A percentile compares a stretch with the other conserved stretches of the same genome.
Evolutionary conservation across 2,888 invertebrate genomes (phyloP).

Genomic region (Eupsilia transversa): DNA sequence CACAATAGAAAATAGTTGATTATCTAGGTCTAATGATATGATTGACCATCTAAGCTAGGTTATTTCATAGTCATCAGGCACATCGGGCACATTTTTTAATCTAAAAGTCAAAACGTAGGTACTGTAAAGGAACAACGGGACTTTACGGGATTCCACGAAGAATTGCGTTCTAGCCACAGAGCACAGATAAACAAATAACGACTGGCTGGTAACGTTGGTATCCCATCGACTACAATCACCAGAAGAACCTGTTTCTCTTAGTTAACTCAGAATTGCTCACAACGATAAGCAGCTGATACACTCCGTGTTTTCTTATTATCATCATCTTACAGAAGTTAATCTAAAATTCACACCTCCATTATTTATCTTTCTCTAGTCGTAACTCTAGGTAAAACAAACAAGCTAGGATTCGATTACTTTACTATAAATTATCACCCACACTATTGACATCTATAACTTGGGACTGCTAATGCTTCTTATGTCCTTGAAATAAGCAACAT

Average conservation of each 20-base stretch:
- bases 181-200: conserved; percentile 51
- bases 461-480: conserved; percentile 27
- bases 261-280: conserved; percentile 54
- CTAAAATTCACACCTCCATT: conserved; percentile 53
- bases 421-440: conserved; percentile 51
- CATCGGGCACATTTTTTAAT: not conserved
- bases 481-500: conserved; percentile 33
- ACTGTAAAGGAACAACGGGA: conserved; percentile 34
- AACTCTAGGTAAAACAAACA: conserved; percentile 42
- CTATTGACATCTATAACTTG: conserved; percentile 35
- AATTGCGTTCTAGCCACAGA: conserved; percentile 45
- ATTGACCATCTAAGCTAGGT: not conserved
- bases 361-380: conserved; percentile 42
- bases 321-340: conserved; percentile 50
- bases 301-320: conserved; percentile 50
- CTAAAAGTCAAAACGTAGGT: not conserved
- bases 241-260: conserved; percentile 61
- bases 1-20: not conserved
- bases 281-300: conserved; percentile 56
- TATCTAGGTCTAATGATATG: not conserved
- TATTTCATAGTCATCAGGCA: not conserved
- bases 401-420: conserved; percentile 46
- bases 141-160: conserved; percentile 35
- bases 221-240: conserved; percentile 54
- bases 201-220: conserved; percentile 41